A percentile compares a stretch with the other conserved stretches of the same genome.
Evolutionary conservation across 2,888 invertebrate species (phyloP).

Genomic region (Syrphus vitripennis): DNA sequence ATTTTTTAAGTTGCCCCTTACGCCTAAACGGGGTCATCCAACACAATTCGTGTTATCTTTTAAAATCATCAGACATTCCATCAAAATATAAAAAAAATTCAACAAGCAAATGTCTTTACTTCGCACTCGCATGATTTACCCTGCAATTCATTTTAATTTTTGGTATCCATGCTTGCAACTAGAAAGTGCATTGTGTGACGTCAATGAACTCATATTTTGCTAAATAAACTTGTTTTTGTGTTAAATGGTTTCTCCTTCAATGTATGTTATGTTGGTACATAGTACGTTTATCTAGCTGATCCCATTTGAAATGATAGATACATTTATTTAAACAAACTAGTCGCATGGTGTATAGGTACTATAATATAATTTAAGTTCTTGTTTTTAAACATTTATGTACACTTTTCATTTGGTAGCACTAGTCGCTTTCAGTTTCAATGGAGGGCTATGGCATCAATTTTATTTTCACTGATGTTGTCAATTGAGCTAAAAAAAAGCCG

Average conservation of each 20-base stretch:
- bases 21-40: too few relatives aligned
- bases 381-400: constrained; percentile 19
- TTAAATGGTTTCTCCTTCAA: constrained; percentile 23
- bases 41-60: too few relatives aligned
- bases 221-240: not conserved
- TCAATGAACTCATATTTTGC: not conserved
- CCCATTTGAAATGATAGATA: not conserved
- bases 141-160: too few relatives aligned
- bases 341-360: not conserved
- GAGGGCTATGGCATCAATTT: constrained; percentile 59
- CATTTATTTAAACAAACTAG: not conserved
- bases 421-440: constrained; percentile 69
- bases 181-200: not conserved
- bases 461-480: constrained; percentile 9
- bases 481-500: not conserved
- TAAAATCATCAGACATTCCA: too few relatives aligned
- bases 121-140: too few relatives aligned
- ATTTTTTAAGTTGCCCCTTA: too few relatives aligned
- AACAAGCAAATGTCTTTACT: too few relatives aligned
- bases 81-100: too few relatives aligned
- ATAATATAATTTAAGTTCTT: constrained; percentile 13
- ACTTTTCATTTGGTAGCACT: constrained; percentile 24
- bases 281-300: not conserved
- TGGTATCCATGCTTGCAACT: too few relatives aligned
- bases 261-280: not conserved